These are phyloP conservation scores for Oryctes rhinoceros DNA, from an alignment of 1,140 invertebrate genomes.

Conservation along the genomic window DNA sequence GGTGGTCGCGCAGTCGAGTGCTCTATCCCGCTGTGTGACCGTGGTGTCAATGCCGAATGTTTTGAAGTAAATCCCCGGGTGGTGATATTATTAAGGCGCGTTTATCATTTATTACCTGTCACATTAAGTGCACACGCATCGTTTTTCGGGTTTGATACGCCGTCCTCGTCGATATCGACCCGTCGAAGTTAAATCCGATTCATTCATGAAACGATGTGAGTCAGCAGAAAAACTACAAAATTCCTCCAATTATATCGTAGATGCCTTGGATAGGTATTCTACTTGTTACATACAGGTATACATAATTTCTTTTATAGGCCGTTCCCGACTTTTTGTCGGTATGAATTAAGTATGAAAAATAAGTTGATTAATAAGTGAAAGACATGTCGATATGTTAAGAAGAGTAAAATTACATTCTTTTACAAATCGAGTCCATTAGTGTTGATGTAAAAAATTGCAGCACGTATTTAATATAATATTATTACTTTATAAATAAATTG, in stretches of 20 bases:
- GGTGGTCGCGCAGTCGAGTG: slow-evolving; percentile 9
- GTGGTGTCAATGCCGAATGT: slow-evolving; percentile 51
- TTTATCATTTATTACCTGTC: slow-evolving; percentile 43
- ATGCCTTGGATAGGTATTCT: not conserved
- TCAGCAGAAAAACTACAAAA: slow-evolving; percentile 34
- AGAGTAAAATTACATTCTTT: no score
- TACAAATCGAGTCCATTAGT: no score
- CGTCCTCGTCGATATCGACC: not conserved
- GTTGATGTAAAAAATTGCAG: no score
- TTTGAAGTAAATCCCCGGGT: slow-evolving; percentile 50
- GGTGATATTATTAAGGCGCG: slow-evolving; percentile 50
- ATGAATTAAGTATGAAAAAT: no score
- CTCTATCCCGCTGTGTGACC: slow-evolving; percentile 27
- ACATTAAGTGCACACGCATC: slow-evolving; percentile 37
- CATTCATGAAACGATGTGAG: slow-evolving; percentile 31
- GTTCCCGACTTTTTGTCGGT: no score
- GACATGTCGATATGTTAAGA: no score
- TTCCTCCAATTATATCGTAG: not conserved
- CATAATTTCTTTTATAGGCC: not conserved
- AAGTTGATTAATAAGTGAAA: no score
- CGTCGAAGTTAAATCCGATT: not conserved
- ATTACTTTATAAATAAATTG: no score
- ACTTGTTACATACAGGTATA: not conserved
- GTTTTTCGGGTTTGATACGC: slow-evolving; percentile 12
- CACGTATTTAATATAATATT: no score